A percentile compares a stretch with the other conserved stretches of the same genome.
phyloP scores from a whole-genome alignment of 1,140 invertebrate genomes.

The Trichonephila inaurata region DNA sequence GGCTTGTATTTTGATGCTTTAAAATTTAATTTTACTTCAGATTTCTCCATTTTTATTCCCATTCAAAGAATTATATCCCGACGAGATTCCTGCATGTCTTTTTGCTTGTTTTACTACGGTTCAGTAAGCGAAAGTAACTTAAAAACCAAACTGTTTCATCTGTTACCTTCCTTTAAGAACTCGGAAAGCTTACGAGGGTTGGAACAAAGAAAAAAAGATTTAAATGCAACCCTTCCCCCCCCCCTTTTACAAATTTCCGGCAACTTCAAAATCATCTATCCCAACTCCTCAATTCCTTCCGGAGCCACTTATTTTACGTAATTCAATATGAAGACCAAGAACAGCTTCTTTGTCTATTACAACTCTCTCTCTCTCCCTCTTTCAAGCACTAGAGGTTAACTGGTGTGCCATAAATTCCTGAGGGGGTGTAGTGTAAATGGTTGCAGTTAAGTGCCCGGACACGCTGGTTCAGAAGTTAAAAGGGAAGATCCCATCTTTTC shows the following conservation, averaged over 20 bases:
- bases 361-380: neutral
- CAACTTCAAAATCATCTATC: neutral
- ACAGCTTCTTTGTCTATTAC: neutral
- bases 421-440: slow-evolving; percentile 43
- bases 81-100: too few relatives aligned
- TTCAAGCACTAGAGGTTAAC: slow-evolving; percentile 18
- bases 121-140: too few relatives aligned
- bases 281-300: neutral
- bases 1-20: too few relatives aligned
- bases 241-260: neutral
- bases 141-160: too few relatives aligned
- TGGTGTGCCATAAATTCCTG: slow-evolving; percentile 50
- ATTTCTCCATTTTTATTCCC: too few relatives aligned
- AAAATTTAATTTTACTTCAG: too few relatives aligned
- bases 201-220: neutral
- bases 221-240: neutral
- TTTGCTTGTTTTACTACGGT: too few relatives aligned
- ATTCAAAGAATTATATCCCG: too few relatives aligned
- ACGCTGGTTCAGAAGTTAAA: slow-evolving; percentile 39
- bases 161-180: too few relatives aligned
- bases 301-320: slow-evolving; percentile 24
- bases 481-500: slow-evolving; percentile 20
- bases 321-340: slow-evolving; percentile 14
- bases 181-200: too few relatives aligned
- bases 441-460: slow-evolving; percentile 36